These are phyloP conservation scores for Vanessa cardui DNA, from an alignment of 2,888 invertebrate species.

Conservation along the genomic window DNA sequence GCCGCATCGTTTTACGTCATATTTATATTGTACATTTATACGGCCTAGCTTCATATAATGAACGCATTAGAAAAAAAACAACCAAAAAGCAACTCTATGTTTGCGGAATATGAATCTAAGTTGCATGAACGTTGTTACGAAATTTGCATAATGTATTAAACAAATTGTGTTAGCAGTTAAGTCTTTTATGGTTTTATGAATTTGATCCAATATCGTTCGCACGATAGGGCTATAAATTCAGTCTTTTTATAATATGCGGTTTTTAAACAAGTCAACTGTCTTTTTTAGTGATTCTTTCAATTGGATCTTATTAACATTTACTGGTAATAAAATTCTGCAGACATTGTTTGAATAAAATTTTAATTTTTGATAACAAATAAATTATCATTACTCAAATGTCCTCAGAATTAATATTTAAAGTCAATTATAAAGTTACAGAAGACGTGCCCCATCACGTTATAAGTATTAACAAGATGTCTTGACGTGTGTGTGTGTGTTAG, in stretches of 20 bases:
- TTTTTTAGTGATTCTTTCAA: not conserved
- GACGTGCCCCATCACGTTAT: no score
- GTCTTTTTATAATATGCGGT: not conserved
- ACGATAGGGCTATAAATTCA: not conserved
- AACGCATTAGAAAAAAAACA: no score
- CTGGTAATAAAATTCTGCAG: constrained; percentile 33
- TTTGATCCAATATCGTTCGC: not conserved
- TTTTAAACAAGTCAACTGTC: not conserved
- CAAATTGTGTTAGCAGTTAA: constrained; percentile 50
- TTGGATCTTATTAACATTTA: constrained; percentile 66
- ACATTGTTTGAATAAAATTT: no score
- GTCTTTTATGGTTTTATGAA: constrained; percentile 3
- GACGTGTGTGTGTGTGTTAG: no score
- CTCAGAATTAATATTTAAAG: no score
- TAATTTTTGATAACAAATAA: no score
- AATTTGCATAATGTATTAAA: not conserved
- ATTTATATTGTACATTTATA: no score
- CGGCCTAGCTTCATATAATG: no score
- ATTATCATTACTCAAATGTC: no score
- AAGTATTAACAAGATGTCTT: no score
- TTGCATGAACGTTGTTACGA: not conserved
- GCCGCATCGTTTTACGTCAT: no score
- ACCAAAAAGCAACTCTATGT: not conserved
- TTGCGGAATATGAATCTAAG: not conserved
- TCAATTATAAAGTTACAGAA: no score